Evolutionary conservation across 2,797 vertebrate genomes (phyloP), one percentile per base, ranked within the genome.

Genomic region (Acanthiza pusilla): DNA sequence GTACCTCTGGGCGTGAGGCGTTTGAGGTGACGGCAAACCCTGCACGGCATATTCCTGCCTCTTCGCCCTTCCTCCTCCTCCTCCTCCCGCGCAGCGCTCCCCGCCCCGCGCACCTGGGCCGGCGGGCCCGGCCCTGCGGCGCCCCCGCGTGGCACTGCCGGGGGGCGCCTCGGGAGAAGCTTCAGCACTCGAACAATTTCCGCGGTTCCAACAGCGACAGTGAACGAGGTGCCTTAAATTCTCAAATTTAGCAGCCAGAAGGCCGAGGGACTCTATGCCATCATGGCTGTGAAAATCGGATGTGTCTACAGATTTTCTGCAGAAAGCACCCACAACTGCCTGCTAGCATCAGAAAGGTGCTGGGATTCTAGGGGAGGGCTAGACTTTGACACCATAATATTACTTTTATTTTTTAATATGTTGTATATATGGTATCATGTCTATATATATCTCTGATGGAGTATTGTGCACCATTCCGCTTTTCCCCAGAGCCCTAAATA

Each of bases 131-230:
- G 73, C 65, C 47, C 70, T 51, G 54, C 2, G 18, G 36, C 79
- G 70, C 93, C 83, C 79, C 74, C 87, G 74, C 50, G 71, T 9
- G 88, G 80, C 88, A 2, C 58, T 12, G 55, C 55, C 29, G 1
- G 11, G 5, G n/a, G 2, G 1, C 61, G 54, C 47, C 0, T 0
- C 0, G 2, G 1, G 32, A 25, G 16, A 17, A 34, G 11, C 3
- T 45, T 3, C 36, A 3, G 32, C 43, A 1, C 6, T 2, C 0
- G 9, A 26, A 12, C 58, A 14, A 12, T 1, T 2, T 0, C 25
- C 22, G 57, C 10, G 2, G 3, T 73, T 20, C n/a, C 70, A 18
- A 38, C 40, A 6, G 19, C 0, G 11, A 85, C 5, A 15, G 34
- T 0, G 57, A 71, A 61, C 14, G 10, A 47, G 11, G 42, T 3